Percentiles rank a stretch among this genome's conserved stretches.
Evolutionary conservation across 2,888 invertebrate species (phyloP).

Genomic region (Alentia gelatinosa): DNA sequence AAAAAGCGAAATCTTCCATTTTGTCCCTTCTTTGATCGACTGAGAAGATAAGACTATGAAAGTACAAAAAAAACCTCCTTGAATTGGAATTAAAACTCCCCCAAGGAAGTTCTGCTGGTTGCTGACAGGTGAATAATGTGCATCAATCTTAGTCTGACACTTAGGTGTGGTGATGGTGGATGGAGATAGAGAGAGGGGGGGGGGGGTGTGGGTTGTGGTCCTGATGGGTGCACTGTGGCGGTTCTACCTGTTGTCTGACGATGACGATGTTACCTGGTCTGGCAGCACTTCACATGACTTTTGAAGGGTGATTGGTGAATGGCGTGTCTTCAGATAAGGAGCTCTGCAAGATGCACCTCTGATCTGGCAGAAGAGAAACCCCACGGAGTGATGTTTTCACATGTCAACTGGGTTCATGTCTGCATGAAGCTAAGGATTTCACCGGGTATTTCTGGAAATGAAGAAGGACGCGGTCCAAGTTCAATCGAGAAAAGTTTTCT

Average conservation of each 20-base stretch:
- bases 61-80: no score
- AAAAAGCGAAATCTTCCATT: no score
- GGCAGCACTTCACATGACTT: neutral
- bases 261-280: neutral
- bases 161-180: no score
- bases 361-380: neutral
- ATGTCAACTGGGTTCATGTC: neutral
- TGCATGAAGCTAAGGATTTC: neutral
- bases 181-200: no score
- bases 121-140: no score
- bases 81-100: no score
- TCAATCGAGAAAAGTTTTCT: no score
- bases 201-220: neutral
- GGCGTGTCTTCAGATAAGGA: neutral
- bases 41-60: no score
- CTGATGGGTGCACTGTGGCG: neutral
- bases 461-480: no score
- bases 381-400: neutral
- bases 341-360: neutral
- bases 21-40: no score
- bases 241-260: neutral
- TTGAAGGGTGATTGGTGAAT: neutral
- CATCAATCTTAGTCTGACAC: no score
- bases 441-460: neutral
- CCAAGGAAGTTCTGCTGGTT: no score